Evolutionary conservation across 1,140 invertebrate species (phyloP), one percentile per base, ranked within the genome.

Genomic region (Brachionus asplanchnoidis): DNA sequence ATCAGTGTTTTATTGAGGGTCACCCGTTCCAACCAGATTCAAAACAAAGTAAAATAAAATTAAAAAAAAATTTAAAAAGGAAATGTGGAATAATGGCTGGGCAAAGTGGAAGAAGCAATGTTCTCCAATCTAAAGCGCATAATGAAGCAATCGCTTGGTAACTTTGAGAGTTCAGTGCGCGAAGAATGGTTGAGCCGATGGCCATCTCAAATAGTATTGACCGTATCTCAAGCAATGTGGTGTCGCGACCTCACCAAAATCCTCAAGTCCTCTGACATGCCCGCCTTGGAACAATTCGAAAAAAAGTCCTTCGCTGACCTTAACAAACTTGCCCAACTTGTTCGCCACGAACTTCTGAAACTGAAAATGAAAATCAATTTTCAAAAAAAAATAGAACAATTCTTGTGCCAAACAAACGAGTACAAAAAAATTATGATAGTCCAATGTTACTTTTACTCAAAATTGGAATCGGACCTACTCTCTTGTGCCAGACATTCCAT

Each of bases 211-310:
- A 92, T 92, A 20, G 92, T 95, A 1, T 88, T 95, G 28, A 93
- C 94, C 1, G 93, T 95, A 0, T 95, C 94, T 0, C 95, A 96
- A 89, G 93, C 95, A 85, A 94, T 94, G 91, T 96, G 95, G 95
- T 93, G 94, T 2, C 90, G 91, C 86, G 92, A 93, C 73, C 93
- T 96, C 2, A 94, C 95, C 85, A 89, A 91, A 68, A 92, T 94
- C 86, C 91, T 95, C 9, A 92, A 93, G 79, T 20, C 68, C 0
- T 87, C 86, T 20, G 87, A 88, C 14, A 80, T 87, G n/a, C 87
- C 89, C 66, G 85, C 88, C 46, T 73, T 88, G 2, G 86, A 92
- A 5, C 88, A 89, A 0, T 95, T 94, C 87, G 93, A 95, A 88
- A 86, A 90, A 79, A 93, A 94, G 87, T 87, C 85, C 82, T 89